Base-by-base conservation (phyloP, 2,888 invertebrate genomes). In the Lissonota sp. region DNA sequence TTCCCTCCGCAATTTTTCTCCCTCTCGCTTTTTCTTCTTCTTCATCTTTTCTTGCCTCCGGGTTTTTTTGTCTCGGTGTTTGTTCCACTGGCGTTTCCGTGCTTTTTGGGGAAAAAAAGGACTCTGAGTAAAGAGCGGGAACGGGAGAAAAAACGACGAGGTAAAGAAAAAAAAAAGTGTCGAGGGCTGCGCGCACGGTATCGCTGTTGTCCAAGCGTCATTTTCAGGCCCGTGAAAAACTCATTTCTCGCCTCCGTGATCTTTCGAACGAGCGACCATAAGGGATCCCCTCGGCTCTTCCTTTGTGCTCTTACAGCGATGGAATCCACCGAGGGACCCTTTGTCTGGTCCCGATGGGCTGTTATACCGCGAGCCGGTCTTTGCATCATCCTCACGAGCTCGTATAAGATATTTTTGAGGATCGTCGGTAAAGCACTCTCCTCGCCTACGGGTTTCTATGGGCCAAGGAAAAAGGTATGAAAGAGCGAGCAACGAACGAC, bases 201-300 rank as follows among this genome's bases (percentile, higher is more conserved):
- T 78, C 55, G 67, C 44, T 39, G 44, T 67, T 55, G 7, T 63
- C 57, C 14, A 37, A 63, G 60, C 80, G 72, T 77, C 80, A 60
- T 69, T 77, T 77, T 51, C 69, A 70, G 64, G 64, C 69, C 77
- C 69, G 80, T 73, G 73, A 69, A 80, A 75, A 77, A 77, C 69
- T 77, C 73, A 77, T 80, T 80, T 77, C 80, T 80, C 77, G 77
- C 63, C 70, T 73, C 64, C 80, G 46, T 73, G 73, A 77, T 77
- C 69, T 26, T 26, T 73, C 73, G 64, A 77, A 49, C 76, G 69
- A 69, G 70, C 72, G 53, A 44, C 8, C 37, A 10, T 44, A 51
- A 57, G 42, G 63, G 69, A 74, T 74, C 71, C 40, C 26, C 26
- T 26, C 26, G 26, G 26, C 26, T 26, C 76, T 72, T 63, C 72